Conservation (phyloP, 2,888 invertebrate species). For the Sclerodermus sp. region DNA sequence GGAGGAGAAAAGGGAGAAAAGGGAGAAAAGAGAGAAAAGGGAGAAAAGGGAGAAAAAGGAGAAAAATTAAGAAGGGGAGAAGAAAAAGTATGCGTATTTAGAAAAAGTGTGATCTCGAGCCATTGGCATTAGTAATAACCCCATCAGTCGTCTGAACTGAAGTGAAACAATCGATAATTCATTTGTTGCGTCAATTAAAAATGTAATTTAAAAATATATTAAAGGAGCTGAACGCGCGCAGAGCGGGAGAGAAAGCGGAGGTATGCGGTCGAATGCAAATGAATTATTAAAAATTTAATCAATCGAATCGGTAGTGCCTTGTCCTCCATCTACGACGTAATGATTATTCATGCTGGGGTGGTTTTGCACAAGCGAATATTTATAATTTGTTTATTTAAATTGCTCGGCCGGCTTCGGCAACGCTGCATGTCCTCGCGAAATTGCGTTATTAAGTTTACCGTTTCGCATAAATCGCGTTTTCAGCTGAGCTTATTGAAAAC, state of each 20-base stretch:
- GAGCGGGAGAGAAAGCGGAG: slow-evolving; percentile 16
- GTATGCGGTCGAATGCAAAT: slow-evolving; percentile 52
- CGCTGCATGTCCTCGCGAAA: slow-evolving; percentile 42
- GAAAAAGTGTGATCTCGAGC: neutral
- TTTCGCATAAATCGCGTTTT: slow-evolving; percentile 46
- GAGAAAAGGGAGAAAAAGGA: too few species aligned
- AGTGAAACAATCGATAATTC: slow-evolving; percentile 50
- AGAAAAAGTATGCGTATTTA: neutral
- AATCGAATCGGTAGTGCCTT: slow-evolving; percentile 54
- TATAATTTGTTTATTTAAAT: slow-evolving; percentile 58
- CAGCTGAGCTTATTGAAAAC: slow-evolving; percentile 36
- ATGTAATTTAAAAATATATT: slow-evolving; percentile 56
- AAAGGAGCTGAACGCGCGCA: slow-evolving; percentile 34
- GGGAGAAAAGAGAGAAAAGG: too few species aligned
- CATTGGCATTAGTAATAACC: slow-evolving; percentile 34
- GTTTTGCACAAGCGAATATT: slow-evolving; percentile 54
- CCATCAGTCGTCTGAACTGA: slow-evolving; percentile 21
- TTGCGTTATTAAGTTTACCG: slow-evolving; percentile 54
- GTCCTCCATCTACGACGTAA: slow-evolving; percentile 47
- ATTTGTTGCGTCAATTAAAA: slow-evolving; percentile 54
- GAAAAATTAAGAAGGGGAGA: too few species aligned
- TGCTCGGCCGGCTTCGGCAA: slow-evolving; percentile 37
- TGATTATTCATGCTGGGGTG: slow-evolving; percentile 57
- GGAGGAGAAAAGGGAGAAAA: too few species aligned
- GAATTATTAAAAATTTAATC: slow-evolving; percentile 58